Percentiles rank a stretch among this genome's conserved stretches.
Conservation (phyloP, 2,888 invertebrate species). For the Sarcophaga subvicina region DNA sequence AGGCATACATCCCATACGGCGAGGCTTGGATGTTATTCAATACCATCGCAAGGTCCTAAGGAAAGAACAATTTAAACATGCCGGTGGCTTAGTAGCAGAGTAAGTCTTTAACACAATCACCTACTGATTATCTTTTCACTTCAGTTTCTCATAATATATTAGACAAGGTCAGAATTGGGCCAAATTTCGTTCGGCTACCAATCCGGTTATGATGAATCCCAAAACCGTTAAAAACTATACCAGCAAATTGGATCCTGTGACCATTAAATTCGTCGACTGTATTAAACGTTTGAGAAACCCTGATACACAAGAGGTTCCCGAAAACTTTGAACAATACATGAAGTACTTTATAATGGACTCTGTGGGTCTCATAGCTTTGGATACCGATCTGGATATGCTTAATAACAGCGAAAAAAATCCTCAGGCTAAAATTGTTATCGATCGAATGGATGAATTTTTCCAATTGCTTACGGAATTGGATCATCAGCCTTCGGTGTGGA, state of each 20-base stretch:
- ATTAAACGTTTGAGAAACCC: slow-evolving; percentile 74
- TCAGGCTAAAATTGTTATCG: slow-evolving; percentile 70
- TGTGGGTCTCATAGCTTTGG: slow-evolving; percentile 77
- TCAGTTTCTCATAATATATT: neutral
- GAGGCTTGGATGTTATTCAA: slow-evolving; percentile 78
- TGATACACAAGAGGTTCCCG: slow-evolving; percentile 76
- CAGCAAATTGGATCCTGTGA: slow-evolving; percentile 82
- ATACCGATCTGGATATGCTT: slow-evolving; percentile 75
- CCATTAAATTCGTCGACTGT: slow-evolving; percentile 73
- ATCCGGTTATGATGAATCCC: slow-evolving; percentile 85
- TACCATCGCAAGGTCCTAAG: slow-evolving; percentile 80
- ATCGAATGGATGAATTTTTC: slow-evolving; percentile 68
- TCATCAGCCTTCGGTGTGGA: slow-evolving; percentile 74
- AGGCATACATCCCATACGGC: slow-evolving; percentile 68
- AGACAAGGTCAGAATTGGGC: slow-evolving; percentile 84
- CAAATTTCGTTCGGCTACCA: slow-evolving; percentile 85
- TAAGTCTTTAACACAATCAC: slow-evolving; percentile 50
- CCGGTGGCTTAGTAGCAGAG: slow-evolving; percentile 71
- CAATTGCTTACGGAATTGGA: slow-evolving; percentile 72
- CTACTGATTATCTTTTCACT: too few species aligned
- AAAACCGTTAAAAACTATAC: slow-evolving; percentile 83
- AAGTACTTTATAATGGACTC: slow-evolving; percentile 84
- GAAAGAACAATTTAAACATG: slow-evolving; percentile 68
- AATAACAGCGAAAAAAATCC: slow-evolving; percentile 66
- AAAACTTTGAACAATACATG: slow-evolving; percentile 82